Conservation (phyloP, 2,113 vertebrate genomes). For the Atherinomorus stipes region DNA sequence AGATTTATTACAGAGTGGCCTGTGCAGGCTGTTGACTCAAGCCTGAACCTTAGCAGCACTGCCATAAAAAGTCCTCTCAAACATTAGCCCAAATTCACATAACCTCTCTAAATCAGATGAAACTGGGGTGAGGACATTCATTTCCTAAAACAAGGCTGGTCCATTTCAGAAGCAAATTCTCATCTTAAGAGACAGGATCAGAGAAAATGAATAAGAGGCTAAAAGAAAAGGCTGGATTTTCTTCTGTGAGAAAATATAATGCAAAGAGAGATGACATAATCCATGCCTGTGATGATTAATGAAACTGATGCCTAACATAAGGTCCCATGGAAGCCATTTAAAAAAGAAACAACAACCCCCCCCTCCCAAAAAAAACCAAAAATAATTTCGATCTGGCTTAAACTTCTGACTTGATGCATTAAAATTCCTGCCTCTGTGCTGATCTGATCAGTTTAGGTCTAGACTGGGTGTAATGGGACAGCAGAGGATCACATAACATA, state of each 20-base stretch:
- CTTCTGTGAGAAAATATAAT: conserved; percentile 62
- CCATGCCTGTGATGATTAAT: conserved; percentile 61
- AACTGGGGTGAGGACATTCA: conserved; percentile 20
- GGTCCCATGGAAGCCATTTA: conserved; percentile 60
- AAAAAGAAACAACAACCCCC: conserved; percentile 34
- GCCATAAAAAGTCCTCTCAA: conserved; percentile 26
- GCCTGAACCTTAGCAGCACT: neutral
- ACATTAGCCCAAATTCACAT: conserved; percentile 24
- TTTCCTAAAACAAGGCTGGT: conserved; percentile 17
- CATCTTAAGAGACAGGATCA: conserved; percentile 13
- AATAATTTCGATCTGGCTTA: conserved; percentile 53
- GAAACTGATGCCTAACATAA: conserved; percentile 49
- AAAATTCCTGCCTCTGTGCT: conserved; percentile 66
- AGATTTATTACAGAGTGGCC: conserved; percentile 18
- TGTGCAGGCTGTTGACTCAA: neutral
- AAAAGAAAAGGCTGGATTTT: conserved; percentile 29
- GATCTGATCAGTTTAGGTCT: conserved; percentile 73
- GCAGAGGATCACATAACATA: conserved; percentile 73
- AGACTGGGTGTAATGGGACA: conserved; percentile 64
- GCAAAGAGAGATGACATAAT: conserved; percentile 33
- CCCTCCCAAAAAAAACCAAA: conserved; percentile 4
- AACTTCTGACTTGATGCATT: conserved; percentile 59
- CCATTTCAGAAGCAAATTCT: conserved; percentile 52
- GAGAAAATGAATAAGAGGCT: conserved; percentile 45
- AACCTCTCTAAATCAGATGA: conserved; percentile 38